Conservation (phyloP, 2,797 vertebrate genomes). For the Carcharodon carcharias region DNA sequence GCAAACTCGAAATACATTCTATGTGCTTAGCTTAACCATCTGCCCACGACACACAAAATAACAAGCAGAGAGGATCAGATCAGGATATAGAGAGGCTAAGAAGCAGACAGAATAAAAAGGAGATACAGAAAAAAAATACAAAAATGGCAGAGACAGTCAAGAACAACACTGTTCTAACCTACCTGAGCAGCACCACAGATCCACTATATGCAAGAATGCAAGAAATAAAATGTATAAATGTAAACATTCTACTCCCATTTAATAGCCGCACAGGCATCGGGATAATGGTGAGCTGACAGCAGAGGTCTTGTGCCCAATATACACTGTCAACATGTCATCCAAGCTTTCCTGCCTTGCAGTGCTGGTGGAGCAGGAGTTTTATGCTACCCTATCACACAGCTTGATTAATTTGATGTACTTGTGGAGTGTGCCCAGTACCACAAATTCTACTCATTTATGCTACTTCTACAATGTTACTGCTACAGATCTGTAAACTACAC, state of each 20-base stretch:
- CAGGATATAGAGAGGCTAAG: not conserved
- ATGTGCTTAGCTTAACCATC: not conserved
- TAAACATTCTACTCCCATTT: not conserved
- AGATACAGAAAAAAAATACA: not conserved
- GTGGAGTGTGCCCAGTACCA: not conserved
- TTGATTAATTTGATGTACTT: not conserved
- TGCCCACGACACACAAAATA: not conserved
- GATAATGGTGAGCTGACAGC: not conserved
- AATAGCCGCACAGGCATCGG: not conserved
- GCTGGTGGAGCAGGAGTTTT: not conserved
- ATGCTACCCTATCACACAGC: not conserved
- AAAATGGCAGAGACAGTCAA: not conserved
- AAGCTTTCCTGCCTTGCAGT: not conserved
- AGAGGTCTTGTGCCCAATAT: not conserved
- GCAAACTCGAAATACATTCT: not conserved
- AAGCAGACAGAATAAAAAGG: not conserved
- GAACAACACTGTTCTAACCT: not conserved
- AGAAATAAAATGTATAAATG: not conserved
- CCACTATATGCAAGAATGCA: not conserved
- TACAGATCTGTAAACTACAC: not conserved
- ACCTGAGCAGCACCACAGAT: not conserved
- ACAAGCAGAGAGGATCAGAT: not conserved
- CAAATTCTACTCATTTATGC: not conserved
- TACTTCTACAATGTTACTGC: not conserved
- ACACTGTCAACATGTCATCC: not conserved